These are phyloP conservation scores for Thymelicus sylvestris DNA, from an alignment of 2,888 invertebrate genomes.

Conservation along the genomic window DNA sequence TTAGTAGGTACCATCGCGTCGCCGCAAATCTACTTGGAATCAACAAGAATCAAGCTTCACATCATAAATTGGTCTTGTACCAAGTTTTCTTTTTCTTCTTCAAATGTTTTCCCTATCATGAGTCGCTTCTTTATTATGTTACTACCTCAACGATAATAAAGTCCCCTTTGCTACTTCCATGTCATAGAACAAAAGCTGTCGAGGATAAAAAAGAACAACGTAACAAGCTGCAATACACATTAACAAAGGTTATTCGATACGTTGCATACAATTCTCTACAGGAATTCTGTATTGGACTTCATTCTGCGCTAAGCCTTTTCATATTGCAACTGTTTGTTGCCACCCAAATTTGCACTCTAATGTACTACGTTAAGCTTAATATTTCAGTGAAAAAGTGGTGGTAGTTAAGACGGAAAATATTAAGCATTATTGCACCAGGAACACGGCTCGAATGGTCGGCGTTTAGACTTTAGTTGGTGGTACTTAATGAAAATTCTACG, in stretches of 20 bases:
- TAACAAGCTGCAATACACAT: conserved; percentile 39
- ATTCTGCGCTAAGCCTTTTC: conserved; percentile 18
- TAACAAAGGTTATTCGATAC: conserved; percentile 41
- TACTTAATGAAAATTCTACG: conserved; percentile 43
- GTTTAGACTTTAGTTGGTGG: conserved; percentile 42
- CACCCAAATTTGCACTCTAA: background rate
- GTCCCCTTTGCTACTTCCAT: background rate
- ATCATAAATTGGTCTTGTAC: too few species aligned
- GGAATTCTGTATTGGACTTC: conserved; percentile 36
- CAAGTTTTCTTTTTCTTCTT: too few species aligned
- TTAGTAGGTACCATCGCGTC: too few species aligned
- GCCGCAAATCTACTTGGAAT: too few species aligned
- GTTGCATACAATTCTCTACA: conserved; percentile 49
- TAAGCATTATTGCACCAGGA: conserved; percentile 37
- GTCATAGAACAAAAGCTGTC: background rate
- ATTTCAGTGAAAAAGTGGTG: background rate
- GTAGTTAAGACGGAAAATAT: conserved; percentile 15
- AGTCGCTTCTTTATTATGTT: background rate
- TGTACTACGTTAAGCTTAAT: background rate
- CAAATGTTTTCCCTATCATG: too few species aligned
- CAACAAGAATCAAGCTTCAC: too few species aligned
- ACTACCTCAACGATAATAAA: background rate
- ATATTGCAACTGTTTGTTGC: conserved; percentile 11
- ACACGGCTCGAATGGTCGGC: conserved; percentile 39
- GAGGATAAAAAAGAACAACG: conserved; percentile 18